phyloP scores from a whole-genome alignment of 2,113 vertebrate genomes.

The Capreolus pygargus region DNA sequence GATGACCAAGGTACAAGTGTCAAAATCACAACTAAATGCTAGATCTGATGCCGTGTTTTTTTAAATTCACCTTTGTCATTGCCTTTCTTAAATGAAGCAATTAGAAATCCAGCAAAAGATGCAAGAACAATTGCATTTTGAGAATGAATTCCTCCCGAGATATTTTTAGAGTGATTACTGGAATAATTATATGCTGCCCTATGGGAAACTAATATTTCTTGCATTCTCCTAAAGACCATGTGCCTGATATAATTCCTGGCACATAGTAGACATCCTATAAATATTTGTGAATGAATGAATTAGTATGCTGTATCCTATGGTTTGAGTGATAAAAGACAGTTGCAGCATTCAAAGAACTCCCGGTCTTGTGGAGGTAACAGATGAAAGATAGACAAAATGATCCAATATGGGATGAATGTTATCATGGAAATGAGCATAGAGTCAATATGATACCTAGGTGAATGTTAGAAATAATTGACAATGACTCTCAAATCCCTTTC shows the following conservation, averaged over 20 bases:
- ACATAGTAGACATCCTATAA: not conserved
- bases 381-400: not conserved
- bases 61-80: not conserved
- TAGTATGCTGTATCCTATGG: not conserved
- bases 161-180: not conserved
- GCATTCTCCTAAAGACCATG: not conserved
- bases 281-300: not conserved
- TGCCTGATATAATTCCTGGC: not conserved
- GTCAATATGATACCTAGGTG: not conserved
- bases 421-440: not conserved
- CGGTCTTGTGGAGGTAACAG: not conserved
- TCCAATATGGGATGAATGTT: not conserved
- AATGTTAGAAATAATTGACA: conserved; percentile 7
- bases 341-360: not conserved
- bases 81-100: not conserved
- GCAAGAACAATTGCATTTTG: not conserved
- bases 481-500: not conserved
- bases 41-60: not conserved
- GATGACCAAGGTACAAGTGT: not conserved
- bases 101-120: not conserved
- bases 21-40: not conserved
- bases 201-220: not conserved
- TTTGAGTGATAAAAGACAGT: not conserved
- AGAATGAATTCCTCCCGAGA: not conserved
- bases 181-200: not conserved